Conservation (phyloP, 2,113 vertebrate species). For the Scalopus aquaticus region DNA sequence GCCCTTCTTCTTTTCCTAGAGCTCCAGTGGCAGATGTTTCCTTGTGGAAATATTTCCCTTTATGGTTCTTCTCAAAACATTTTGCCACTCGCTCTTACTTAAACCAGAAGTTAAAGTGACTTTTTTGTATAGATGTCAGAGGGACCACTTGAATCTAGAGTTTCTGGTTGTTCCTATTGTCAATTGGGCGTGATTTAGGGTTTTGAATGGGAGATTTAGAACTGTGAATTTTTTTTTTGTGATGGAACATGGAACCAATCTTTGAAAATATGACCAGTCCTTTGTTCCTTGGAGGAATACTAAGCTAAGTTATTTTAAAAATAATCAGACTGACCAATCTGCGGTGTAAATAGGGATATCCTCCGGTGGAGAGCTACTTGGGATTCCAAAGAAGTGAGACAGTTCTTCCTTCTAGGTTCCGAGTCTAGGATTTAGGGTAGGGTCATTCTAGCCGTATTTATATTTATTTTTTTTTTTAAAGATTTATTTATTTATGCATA, state of each 20-base stretch:
- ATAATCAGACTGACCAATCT: background rate
- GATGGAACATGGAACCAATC: background rate
- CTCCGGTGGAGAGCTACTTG: background rate
- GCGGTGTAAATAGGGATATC: background rate
- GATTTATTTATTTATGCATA: too few relatives aligned
- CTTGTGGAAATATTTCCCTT: constrained; percentile 36
- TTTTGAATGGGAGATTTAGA: constrained; percentile 19
- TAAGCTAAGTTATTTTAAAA: constrained; percentile 32
- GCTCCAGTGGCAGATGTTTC: constrained; percentile 7
- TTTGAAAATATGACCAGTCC: constrained; percentile 26
- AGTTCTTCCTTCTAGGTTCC: constrained; percentile 12
- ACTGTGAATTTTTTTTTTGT: constrained; percentile 2
- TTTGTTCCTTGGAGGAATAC: constrained; percentile 20
- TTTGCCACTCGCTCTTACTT: constrained; percentile 14
- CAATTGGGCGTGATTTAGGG: background rate
- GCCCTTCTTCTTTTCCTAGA: constrained; percentile 16
- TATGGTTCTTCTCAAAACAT: constrained; percentile 17
- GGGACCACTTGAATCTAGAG: constrained; percentile 23
- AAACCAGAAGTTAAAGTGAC: constrained; percentile 61
- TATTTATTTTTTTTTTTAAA: too few relatives aligned
- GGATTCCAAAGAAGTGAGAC: background rate
- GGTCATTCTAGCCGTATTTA: background rate
- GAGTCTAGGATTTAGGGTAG: background rate
- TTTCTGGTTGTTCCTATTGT: constrained; percentile 52
- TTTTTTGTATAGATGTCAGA: constrained; percentile 39